Conservation (phyloP, 2,888 invertebrate species). For the Drosophila heteroneura region DNA sequence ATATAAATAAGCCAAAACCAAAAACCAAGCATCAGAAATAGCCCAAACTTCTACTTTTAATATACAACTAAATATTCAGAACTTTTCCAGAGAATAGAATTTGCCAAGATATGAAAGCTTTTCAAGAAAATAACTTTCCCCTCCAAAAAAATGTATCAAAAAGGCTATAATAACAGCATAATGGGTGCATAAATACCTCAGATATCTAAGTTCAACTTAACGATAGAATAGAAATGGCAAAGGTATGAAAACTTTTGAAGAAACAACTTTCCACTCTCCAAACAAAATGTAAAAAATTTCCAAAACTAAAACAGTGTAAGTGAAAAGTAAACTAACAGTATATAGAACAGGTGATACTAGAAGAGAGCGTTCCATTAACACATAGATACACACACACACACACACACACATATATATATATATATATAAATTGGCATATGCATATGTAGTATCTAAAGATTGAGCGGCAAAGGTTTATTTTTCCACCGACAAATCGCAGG, state of each 20-base stretch:
- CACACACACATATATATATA: background rate
- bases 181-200: background rate
- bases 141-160: background rate
- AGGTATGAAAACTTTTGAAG: background rate
- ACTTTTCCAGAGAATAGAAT: constrained; percentile 2
- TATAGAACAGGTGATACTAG: constrained; percentile 9
- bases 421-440: background rate
- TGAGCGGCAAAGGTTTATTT: constrained; percentile 58
- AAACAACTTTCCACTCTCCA: background rate
- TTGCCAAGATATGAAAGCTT: background rate
- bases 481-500: constrained; percentile 67
- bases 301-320: constrained; percentile 8
- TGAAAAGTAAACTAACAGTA: constrained; percentile 21
- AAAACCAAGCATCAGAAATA: background rate
- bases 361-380: background rate
- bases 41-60: background rate
- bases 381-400: background rate
- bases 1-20: background rate
- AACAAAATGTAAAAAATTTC: constrained; percentile 3
- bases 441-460: constrained; percentile 16
- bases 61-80: background rate
- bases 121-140: background rate
- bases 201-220: background rate
- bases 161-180: constrained; percentile 2
- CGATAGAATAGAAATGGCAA: background rate